Evolutionary conservation across 2,888 invertebrate genomes (phyloP), one percentile per base, ranked within the genome.

Genomic region (Amblyjoppa fuscipennis): DNA sequence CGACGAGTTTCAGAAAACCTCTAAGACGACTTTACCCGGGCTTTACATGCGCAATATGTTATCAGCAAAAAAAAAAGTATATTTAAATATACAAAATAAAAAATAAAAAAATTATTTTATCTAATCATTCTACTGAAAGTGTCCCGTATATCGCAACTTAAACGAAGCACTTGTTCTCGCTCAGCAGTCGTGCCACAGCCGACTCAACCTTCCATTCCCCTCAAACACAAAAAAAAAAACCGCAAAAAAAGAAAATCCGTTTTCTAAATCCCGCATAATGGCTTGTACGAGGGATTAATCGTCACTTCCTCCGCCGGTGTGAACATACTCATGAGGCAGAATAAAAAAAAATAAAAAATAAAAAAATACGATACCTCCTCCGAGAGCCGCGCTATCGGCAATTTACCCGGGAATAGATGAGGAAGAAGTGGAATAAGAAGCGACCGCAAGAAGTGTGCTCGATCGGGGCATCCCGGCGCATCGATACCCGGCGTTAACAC

Each of bases 401-500:
- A 38, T 56, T 20, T 59, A 41, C 25, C 9, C 20, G 16, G 20
- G 25, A 74, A 61, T 53, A 53, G 25, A 66, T 61, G 53, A 78
- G 45, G 16, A 77, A 59, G 41, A 28, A 51, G 49, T 49, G 38
- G 53, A 83, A 45, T 53, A 78, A 74, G 25, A 56, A 45, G 74
- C 53, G 11, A 41, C n/a, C 45, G 74, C 64, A 79, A 71, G 68
- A 84, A 84, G 79, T 79, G 73, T 68, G 79, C 82, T 82, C 82
- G 81, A 81, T 86, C 78, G 77, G 53, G 70, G 25, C 79, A 70
- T 79, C 75, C 69, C 56, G 73, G 13, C 78, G 45, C 28, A 83
- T 83, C 74, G 83, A 83, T 83, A 56, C 69, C 68, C 59, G 70
- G 71, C 80, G 74, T 81, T 84, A 84, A 84, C 84, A 84, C 84